These are phyloP conservation scores for Onychorhynchus coronatus DNA, from an alignment of 2,113 vertebrate genomes.

Conservation along the genomic window DNA sequence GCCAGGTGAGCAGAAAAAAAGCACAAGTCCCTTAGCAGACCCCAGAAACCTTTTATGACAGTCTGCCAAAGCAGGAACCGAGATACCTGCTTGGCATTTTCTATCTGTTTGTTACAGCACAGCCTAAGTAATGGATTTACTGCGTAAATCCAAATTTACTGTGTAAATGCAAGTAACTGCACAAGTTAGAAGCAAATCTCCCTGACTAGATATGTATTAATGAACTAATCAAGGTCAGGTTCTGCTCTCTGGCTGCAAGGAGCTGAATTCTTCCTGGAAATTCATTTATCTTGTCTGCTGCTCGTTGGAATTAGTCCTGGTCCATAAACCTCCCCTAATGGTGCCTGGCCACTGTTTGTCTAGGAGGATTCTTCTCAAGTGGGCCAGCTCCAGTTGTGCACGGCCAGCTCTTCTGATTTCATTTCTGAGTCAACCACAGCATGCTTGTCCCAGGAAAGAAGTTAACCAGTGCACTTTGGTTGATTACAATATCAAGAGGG, in stretches of 20 bases:
- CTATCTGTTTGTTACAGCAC: background rate
- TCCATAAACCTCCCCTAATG: background rate
- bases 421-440: background rate
- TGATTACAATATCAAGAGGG: background rate
- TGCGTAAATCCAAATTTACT: background rate
- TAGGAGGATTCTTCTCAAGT: background rate
- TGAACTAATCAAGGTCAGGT: background rate
- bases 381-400: background rate
- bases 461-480: background rate
- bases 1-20: background rate
- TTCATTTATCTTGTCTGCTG: fast-evolving
- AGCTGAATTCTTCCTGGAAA: background rate
- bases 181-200: background rate
- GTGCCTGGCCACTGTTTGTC: background rate
- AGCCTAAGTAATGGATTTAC: background rate
- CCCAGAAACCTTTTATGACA: background rate
- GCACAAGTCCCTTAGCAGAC: background rate
- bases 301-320: background rate
- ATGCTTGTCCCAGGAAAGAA: fast-evolving
- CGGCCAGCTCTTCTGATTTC: background rate
- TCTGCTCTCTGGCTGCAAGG: background rate
- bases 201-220: background rate
- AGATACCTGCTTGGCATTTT: background rate
- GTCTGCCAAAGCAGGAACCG: background rate
- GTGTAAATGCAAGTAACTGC: background rate